These are phyloP conservation scores for Molanna angustata DNA, from an alignment of 2,888 invertebrate species.

Conservation along the genomic window DNA sequence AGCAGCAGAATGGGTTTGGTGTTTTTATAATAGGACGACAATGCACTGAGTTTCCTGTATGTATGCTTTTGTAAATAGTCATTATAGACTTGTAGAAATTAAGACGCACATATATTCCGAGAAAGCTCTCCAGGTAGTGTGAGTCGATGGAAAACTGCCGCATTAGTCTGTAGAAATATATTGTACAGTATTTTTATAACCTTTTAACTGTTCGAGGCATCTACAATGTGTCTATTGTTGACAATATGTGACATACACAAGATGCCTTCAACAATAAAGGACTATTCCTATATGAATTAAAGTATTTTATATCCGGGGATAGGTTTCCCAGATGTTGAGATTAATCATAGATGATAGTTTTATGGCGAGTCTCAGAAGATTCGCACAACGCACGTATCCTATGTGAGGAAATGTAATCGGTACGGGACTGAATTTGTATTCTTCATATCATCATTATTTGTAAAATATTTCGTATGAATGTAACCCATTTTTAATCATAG, in stretches of 20 bases:
- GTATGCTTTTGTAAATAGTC: conserved; percentile 30
- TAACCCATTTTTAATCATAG: conserved; percentile 22
- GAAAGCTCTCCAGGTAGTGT: neutral
- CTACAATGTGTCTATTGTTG: neutral
- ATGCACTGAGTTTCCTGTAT: conserved; percentile 17
- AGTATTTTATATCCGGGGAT: conserved; percentile 26
- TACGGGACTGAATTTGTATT: conserved; percentile 27
- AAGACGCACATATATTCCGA: conserved; percentile 24
- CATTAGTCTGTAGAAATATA: conserved; percentile 21
- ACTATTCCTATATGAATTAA: conserved; percentile 29
- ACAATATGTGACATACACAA: neutral
- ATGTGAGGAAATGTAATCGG: conserved; percentile 22
- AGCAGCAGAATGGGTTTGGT: conserved; percentile 9
- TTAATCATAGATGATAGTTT: conserved; percentile 25
- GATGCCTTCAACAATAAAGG: conserved; percentile 28
- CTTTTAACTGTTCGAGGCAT: conserved; percentile 26
- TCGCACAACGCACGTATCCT: conserved; percentile 21
- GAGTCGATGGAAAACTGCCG: conserved; percentile 11
- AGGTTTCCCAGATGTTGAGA: conserved; percentile 28
- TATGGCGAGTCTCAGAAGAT: conserved; percentile 17
- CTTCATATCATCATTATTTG: conserved; percentile 26
- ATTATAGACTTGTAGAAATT: conserved; percentile 18
- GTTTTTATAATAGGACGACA: conserved; percentile 3
- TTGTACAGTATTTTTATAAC: conserved; percentile 33
- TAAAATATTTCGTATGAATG: conserved; percentile 25